Percentiles rank a stretch among this genome's conserved stretches.
Evolutionary conservation across 1,140 invertebrate genomes (phyloP).

Genomic region (Formica exsecta): DNA sequence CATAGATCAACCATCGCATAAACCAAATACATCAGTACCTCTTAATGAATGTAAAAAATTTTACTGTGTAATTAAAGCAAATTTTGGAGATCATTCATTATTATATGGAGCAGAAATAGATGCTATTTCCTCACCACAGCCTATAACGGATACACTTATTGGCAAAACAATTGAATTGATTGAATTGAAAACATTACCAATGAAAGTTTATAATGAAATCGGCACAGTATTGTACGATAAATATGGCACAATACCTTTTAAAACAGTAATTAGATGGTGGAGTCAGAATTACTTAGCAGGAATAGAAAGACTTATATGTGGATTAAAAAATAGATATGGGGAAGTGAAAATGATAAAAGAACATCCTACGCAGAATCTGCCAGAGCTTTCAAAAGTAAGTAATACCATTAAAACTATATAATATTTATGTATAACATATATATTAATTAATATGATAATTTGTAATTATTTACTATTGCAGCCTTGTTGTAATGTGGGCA

Average conservation of each 20-base stretch:
- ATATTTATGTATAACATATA: not conserved
- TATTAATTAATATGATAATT: not conserved
- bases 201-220: not conserved
- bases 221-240: too few species aligned
- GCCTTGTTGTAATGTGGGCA: not conserved
- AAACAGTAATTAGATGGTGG: slow-evolving; percentile 89
- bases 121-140: slow-evolving; percentile 85
- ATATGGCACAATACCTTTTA: slow-evolving; percentile 85
- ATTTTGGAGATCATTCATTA: slow-evolving; percentile 86
- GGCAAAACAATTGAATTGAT: slow-evolving; percentile 86
- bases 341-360: slow-evolving; percentile 87
- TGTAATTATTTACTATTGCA: slow-evolving; percentile 13
- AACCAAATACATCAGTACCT: slow-evolving; percentile 84
- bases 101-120: slow-evolving; percentile 90
- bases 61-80: slow-evolving; percentile 86
- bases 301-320: slow-evolving; percentile 89
- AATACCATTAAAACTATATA: slow-evolving; percentile 12
- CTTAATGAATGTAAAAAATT: slow-evolving; percentile 90
- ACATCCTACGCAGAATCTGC: slow-evolving; percentile 85
- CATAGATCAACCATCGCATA: slow-evolving; percentile 79
- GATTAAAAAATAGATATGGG: slow-evolving; percentile 90
- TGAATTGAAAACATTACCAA: slow-evolving; percentile 88
- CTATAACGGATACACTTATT: slow-evolving; percentile 74
- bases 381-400: slow-evolving; percentile 81
- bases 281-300: slow-evolving; percentile 91